Conservation (phyloP, 2,113 vertebrate species). For the Rallus limicola region DNA sequence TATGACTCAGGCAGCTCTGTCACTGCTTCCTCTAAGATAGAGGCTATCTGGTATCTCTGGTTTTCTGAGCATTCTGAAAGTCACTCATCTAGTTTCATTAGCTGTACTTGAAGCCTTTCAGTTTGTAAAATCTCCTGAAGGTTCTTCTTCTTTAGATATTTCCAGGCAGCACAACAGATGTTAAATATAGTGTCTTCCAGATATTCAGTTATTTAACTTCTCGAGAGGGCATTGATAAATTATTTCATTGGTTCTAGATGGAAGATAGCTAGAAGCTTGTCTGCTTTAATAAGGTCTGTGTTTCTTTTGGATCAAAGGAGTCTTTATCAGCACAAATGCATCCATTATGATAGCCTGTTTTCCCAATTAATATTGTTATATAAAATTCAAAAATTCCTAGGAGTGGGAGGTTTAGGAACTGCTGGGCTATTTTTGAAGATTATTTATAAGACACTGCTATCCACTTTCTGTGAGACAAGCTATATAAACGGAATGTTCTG, state of each 20-base stretch:
- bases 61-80: neutral
- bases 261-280: neutral
- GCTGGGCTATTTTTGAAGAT: neutral
- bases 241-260: neutral
- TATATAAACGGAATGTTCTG: neutral
- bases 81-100: neutral
- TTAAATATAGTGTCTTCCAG: neutral
- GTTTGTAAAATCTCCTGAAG: neutral
- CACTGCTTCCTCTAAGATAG: neutral
- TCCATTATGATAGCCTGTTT: neutral
- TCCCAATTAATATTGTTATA: conserved; percentile 9
- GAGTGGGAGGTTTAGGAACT: neutral
- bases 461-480: neutral
- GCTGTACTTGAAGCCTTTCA: neutral
- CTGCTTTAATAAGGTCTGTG: neutral
- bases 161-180: neutral
- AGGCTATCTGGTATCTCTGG: neutral
- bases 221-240: neutral
- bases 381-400: neutral
- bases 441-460: neutral
- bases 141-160: neutral
- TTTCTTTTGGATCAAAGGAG: neutral
- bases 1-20: neutral
- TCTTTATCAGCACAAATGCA: neutral
- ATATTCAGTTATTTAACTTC: neutral